Evolutionary conservation across 1,140 invertebrate species (phyloP).

Genomic region (Leptinotarsa texana): DNA sequence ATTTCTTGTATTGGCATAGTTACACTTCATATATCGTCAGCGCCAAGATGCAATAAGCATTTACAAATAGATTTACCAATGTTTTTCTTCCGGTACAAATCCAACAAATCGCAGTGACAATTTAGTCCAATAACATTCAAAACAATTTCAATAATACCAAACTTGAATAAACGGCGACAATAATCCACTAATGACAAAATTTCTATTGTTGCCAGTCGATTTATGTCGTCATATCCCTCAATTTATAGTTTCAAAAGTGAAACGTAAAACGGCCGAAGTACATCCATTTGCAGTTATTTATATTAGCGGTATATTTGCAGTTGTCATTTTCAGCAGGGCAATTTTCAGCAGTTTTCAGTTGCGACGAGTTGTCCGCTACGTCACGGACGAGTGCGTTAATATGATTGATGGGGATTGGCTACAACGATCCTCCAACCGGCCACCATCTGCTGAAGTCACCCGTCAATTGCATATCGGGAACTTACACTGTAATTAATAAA

Average conservation of each 20-base stretch:
- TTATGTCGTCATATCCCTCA: too few species aligned
- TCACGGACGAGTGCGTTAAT: conserved; percentile 1
- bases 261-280: not conserved
- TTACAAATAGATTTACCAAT: too few species aligned
- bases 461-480: not conserved
- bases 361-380: not conserved
- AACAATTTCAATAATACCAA: too few species aligned
- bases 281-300: not conserved
- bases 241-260: not conserved
- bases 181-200: too few species aligned
- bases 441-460: conserved; percentile 4
- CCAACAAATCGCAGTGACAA: too few species aligned
- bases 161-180: too few species aligned
- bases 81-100: too few species aligned
- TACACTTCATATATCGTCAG: too few species aligned
- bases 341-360: conserved; percentile 6
- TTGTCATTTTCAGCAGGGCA: not conserved
- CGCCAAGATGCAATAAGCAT: too few species aligned
- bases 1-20: too few species aligned
- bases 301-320: not conserved
- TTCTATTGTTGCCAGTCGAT: too few species aligned
- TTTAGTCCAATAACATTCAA: too few species aligned
- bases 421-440: not conserved
- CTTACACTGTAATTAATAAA: conserved; percentile 4
- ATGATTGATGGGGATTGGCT: conserved; percentile 7